These are phyloP conservation scores for Sceloporus undulatus DNA, from an alignment of 2,113 vertebrate species.

Conservation along the genomic window DNA sequence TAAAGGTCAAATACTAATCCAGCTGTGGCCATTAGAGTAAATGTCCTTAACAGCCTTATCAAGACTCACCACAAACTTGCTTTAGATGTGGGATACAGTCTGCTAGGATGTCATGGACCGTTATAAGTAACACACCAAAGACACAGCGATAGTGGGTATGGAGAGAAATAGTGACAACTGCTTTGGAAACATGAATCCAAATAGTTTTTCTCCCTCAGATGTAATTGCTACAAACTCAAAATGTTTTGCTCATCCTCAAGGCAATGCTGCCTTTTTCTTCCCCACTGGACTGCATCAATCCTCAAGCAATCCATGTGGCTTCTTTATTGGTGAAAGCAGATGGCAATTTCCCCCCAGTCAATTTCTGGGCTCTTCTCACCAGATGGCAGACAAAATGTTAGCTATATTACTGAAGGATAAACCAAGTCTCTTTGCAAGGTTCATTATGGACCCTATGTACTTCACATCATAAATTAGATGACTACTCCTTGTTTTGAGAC, in stretches of 20 bases:
- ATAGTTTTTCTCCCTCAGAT: slow-evolving; percentile 57
- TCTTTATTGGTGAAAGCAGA: slow-evolving; percentile 75
- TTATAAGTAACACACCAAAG: neutral
- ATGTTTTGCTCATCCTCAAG: slow-evolving; percentile 10
- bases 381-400: slow-evolving; percentile 56
- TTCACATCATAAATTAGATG: neutral
- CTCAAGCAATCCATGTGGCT: slow-evolving; percentile 45
- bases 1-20: neutral
- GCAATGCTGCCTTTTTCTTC: slow-evolving; percentile 47
- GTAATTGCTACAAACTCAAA: slow-evolving; percentile 20
- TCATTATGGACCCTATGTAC: slow-evolving; percentile 6
- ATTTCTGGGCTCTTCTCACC: slow-evolving; percentile 52
- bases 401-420: neutral
- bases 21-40: neutral
- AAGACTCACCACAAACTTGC: neutral
- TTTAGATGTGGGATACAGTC: neutral
- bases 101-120: too few relatives aligned
- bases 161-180: neutral
- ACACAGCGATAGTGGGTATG: neutral
- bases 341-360: slow-evolving; percentile 63
- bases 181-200: slow-evolving; percentile 27
- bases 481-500: slow-evolving; percentile 18
- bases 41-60: neutral
- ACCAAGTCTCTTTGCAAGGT: neutral
- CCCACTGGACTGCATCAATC: slow-evolving; percentile 61